A percentile compares a stretch with the other conserved stretches of the same genome.
phyloP scores from a whole-genome alignment of 2,888 invertebrate genomes.

The Minunthozetes semirufus region DNA sequence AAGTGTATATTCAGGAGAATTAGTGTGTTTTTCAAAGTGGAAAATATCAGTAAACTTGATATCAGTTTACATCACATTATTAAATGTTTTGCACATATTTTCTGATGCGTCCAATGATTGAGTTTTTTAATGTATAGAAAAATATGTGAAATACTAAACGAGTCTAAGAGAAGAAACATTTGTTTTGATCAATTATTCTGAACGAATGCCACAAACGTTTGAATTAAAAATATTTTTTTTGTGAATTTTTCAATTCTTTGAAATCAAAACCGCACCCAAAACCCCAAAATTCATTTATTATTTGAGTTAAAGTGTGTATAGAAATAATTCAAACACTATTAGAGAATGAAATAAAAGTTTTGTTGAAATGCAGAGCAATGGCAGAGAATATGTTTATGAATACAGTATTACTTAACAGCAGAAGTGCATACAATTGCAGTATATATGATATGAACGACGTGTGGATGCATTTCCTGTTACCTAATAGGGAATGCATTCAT shows the following conservation, averaged over 20 bases:
- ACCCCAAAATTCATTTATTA: conserved; percentile 11
- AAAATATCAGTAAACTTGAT: neutral
- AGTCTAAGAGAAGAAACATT: conserved; percentile 7
- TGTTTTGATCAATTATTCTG: neutral
- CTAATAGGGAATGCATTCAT: conserved; percentile 31
- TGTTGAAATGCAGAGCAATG: neutral
- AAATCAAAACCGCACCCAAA: conserved; percentile 17
- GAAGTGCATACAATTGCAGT: neutral
- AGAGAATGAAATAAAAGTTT: conserved; percentile 4
- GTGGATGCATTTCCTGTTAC: conserved; percentile 30
- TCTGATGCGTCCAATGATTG: neutral
- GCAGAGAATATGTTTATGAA: conserved; percentile 14
- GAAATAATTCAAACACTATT: neutral
- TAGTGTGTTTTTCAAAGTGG: too few species aligned
- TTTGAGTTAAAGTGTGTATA: neutral
- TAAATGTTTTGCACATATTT: neutral
- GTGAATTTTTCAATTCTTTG: neutral
- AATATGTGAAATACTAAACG: neutral
- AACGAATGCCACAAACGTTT: neutral
- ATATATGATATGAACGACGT: conserved; percentile 15
- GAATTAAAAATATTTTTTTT: too few species aligned
- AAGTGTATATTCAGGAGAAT: too few species aligned
- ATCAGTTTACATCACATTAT: neutral
- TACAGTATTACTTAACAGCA: conserved; percentile 10
- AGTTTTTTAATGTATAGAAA: neutral